These are phyloP conservation scores for Pachyseris speciosa DNA, from an alignment of 64 coral and sea anemone species.

Conservation along the genomic window DNA sequence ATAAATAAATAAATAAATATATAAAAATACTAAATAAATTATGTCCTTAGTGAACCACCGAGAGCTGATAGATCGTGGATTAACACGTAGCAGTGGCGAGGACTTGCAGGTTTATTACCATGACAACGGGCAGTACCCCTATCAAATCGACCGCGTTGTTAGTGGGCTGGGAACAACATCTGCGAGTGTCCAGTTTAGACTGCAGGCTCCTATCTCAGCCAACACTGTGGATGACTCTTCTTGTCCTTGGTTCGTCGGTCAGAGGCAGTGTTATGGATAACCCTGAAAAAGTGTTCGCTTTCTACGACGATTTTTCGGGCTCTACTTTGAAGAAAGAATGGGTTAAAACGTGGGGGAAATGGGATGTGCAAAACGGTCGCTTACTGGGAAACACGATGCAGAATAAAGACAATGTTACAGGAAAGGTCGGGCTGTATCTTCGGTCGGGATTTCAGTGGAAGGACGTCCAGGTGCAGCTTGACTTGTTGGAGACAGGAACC, in stretches of 20 bases:
- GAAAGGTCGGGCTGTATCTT: neutral
- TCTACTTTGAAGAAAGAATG: neutral
- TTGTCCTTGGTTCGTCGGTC: neutral
- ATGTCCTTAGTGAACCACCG: too few relatives aligned
- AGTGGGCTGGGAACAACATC: slow-evolving; percentile 11
- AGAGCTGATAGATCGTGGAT: too few relatives aligned
- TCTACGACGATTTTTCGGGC: slow-evolving; percentile 15
- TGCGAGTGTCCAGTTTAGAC: neutral
- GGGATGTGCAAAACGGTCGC: neutral
- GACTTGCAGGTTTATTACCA: slow-evolving; percentile 33
- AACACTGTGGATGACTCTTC: too few relatives aligned
- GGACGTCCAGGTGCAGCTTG: slow-evolving; percentile 18
- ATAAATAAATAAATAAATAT: too few relatives aligned
- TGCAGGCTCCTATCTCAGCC: neutral
- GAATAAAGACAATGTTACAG: too few relatives aligned
- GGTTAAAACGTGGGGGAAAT: neutral
- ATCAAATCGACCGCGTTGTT: slow-evolving; percentile 17
- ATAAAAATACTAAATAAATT: slow-evolving; percentile 23
- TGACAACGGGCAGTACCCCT: neutral
- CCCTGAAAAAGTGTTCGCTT: neutral
- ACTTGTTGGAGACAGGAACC: slow-evolving; percentile 25
- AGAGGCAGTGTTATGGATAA: neutral
- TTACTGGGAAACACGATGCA: neutral
- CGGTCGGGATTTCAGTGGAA: neutral
- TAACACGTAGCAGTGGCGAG: slow-evolving; percentile 40